Base-by-base conservation (phyloP, 2,888 invertebrate species). In the Leptura quadrifasciata region DNA sequence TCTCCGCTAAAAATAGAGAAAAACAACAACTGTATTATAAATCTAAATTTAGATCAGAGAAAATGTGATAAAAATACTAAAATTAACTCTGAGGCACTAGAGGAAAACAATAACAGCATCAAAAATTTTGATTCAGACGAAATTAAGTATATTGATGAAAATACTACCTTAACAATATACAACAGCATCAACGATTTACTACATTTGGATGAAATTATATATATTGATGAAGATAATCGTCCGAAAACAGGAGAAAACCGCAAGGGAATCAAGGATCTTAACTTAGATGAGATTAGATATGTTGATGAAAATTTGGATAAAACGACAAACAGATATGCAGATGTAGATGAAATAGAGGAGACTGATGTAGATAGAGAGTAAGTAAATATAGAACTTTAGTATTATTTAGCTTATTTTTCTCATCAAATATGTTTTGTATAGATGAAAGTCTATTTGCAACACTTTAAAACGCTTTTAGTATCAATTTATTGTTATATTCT, bases 81-180 rank as follows among this genome's bases (percentile, higher is more conserved):
- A 60, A 60, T 24, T 17, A 27, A 12, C 5, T 2, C 24, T 27
- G 27, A 15, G 31, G 10, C 0, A 27, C 5, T 9, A 27, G 68
- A 27, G 35, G 20, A 68, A 31, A 68, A 27, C 27, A 60, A 60
- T 8, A 27, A 27, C 10, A 57, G 57, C 21, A 21, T 57, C 18
- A 5, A 57, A 20, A 20, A 57, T 21, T 20, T 57, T 21, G 15
- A 57, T 57, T 20, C 21, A 57, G 57, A 76, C n/a, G 80, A 79
- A 35, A 65, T 80, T n/a, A 75, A 58, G 54, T 80, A 77, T 63
- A 79, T 80, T 12, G 80, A 80, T 17, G 80, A 80, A 31, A 20
- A 39, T n/a, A 9, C n/a, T 27, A 9, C 60, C 15, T 8, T 27
- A 27, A 57, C 10, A 31, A 31, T 18, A 68, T 15, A 27, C 21